Conservation (phyloP, 2,113 vertebrate species). For the Amphiprion percula region DNA sequence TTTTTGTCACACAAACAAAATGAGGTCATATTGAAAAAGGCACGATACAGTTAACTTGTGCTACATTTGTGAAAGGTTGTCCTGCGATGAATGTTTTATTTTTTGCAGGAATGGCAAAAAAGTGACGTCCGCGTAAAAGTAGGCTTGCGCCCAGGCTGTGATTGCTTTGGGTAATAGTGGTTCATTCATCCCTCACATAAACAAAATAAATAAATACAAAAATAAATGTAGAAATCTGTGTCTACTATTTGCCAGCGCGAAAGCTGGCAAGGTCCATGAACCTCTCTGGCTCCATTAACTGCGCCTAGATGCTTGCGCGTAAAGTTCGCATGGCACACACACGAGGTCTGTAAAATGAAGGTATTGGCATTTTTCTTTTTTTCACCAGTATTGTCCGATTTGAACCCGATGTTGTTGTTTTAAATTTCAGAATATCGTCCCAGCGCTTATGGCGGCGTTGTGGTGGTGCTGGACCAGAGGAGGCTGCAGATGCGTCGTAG, state of each 20-base stretch:
- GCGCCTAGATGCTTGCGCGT: conserved; percentile 53
- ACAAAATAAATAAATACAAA: conserved; percentile 89
- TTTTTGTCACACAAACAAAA: conserved; percentile 85
- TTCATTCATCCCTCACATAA: conserved; percentile 78
- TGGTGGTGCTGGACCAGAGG: conserved; percentile 89
- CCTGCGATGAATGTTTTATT: conserved; percentile 71
- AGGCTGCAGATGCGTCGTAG: conserved; percentile 88
- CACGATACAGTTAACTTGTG: conserved; percentile 92
- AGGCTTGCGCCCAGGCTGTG: conserved; percentile 69
- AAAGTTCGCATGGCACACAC: conserved; percentile 58
- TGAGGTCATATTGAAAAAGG: conserved; percentile 97
- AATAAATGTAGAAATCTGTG: conserved; percentile 83
- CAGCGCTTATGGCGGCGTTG: conserved; percentile 88
- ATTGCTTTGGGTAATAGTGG: conserved; percentile 86
- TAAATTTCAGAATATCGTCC: conserved; percentile 90
- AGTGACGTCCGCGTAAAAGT: conserved; percentile 73
- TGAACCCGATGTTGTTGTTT: conserved; percentile 31
- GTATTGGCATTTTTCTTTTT: conserved; percentile 50
- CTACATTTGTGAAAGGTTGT: conserved; percentile 88
- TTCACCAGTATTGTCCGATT: conserved; percentile 74
- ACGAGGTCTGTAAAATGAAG: conserved; percentile 68
- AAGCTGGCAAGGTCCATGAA: conserved; percentile 58
- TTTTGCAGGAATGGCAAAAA: conserved; percentile 69
- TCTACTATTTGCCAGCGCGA: conserved; percentile 66
- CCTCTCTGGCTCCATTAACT: conserved; percentile 61